Evolutionary conservation across 1,140 invertebrate genomes (phyloP).

Genomic region (Araneus ventricosus): DNA sequence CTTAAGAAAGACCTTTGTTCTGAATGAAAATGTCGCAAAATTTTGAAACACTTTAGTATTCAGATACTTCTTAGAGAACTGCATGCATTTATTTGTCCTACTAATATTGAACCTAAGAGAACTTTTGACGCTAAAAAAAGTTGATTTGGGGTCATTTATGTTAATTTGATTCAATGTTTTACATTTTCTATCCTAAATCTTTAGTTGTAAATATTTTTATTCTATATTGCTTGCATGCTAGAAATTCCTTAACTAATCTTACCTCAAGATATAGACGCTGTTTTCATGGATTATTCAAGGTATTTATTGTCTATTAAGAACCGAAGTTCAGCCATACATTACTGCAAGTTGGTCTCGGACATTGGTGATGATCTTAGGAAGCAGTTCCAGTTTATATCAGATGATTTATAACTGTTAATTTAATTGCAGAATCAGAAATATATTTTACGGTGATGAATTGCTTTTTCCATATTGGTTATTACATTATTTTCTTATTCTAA

Average conservation of each 20-base stretch:
- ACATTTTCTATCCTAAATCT: neutral
- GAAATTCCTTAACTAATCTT: conserved; percentile 23
- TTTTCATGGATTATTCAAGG: conserved; percentile 74
- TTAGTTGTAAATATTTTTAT: neutral
- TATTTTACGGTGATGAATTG: neutral
- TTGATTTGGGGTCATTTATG: no score
- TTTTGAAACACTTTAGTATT: no score
- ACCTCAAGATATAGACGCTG: conserved; percentile 64
- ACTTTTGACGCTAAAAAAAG: no score
- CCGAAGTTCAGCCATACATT: conserved; percentile 62
- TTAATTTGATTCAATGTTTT: neutral
- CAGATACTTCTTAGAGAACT: no score
- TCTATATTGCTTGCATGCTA: neutral
- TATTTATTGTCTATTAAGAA: conserved; percentile 73
- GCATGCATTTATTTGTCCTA: no score
- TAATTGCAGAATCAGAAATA: neutral
- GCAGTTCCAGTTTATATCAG: conserved; percentile 65
- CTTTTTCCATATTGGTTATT: neutral
- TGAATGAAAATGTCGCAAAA: no score
- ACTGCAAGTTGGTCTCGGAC: conserved; percentile 67
- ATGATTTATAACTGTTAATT: conserved; percentile 8
- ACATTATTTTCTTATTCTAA: neutral
- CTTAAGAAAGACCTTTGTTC: no score
- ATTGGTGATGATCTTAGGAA: conserved; percentile 70
- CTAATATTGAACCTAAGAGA: no score